Percentiles rank a stretch among this genome's conserved stretches.
Evolutionary conservation across 2,888 invertebrate species (phyloP).

Genomic region (Andrena trimmerana): DNA sequence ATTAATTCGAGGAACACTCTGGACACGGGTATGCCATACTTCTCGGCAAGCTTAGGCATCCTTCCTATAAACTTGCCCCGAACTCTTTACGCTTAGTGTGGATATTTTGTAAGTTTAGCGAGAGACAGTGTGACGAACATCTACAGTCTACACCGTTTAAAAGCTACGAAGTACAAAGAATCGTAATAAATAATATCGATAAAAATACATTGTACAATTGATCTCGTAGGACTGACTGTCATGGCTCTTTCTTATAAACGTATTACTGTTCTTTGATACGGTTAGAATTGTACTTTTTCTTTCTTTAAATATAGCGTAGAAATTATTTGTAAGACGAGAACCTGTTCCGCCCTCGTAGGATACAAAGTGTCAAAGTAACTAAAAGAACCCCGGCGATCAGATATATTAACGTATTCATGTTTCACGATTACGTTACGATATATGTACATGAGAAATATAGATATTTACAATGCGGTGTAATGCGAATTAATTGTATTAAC

Average conservation of each 20-base stretch:
- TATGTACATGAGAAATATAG: constrained; percentile 22
- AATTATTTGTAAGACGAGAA: constrained; percentile 32
- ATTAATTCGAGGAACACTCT: constrained; percentile 3
- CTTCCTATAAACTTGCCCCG: constrained; percentile 11
- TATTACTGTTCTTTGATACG: constrained; percentile 29
- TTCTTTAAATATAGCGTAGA: not conserved
- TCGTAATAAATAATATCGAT: constrained; percentile 57
- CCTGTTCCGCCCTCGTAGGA: not conserved
- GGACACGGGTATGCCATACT: constrained; percentile 12
- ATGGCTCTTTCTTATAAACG: constrained; percentile 48
- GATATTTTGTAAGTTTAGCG: constrained; percentile 41
- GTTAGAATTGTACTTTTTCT: constrained; percentile 32
- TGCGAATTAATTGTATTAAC: constrained; percentile 24
- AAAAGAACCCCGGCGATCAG: constrained; percentile 2
- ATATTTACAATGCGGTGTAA: constrained; percentile 46
- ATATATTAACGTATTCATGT: constrained; percentile 24
- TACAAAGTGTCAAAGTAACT: constrained; percentile 16
- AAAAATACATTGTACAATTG: constrained; percentile 43
- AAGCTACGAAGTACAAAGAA: constrained; percentile 56
- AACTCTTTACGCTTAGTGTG: constrained; percentile 19
- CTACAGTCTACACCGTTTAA: constrained; percentile 18
- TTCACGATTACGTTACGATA: constrained; percentile 23
- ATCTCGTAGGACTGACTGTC: constrained; percentile 49
- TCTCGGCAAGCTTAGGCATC: not conserved
- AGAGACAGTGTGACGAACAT: constrained; percentile 36